phyloP scores from a whole-genome alignment of 2,113 vertebrate species.

The Recurvirostra avosetta region DNA sequence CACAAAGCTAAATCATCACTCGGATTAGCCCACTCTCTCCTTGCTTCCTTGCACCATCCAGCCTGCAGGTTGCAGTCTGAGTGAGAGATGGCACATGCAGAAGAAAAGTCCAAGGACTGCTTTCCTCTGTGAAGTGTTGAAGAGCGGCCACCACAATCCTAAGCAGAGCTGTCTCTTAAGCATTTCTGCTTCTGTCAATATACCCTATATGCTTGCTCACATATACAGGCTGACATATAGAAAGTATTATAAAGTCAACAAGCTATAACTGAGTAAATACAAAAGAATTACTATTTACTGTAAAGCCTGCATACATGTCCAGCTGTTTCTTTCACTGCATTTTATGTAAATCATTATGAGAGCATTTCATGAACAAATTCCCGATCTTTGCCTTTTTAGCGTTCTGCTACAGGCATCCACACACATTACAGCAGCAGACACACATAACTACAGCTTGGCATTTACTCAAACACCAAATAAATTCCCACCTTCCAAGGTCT shows the following conservation, averaged over 20 bases:
- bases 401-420: background rate
- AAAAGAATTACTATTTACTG: background rate
- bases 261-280: background rate
- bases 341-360: background rate
- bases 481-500: conserved; percentile 82
- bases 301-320: background rate
- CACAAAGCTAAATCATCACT: background rate
- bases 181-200: background rate
- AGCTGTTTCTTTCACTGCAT: background rate
- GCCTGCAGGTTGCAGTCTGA: background rate
- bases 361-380: background rate
- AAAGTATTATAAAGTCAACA: background rate
- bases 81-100: background rate
- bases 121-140: background rate
- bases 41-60: background rate
- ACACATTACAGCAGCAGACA: background rate
- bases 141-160: background rate
- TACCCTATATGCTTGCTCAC: background rate
- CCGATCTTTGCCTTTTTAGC: background rate
- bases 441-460: background rate
- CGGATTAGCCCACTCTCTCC: background rate
- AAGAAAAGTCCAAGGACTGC: background rate
- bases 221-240: background rate
- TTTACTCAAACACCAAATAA: background rate
- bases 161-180: background rate